Conservation (phyloP, 2,888 invertebrate species). For the Dynastes maya region DNA sequence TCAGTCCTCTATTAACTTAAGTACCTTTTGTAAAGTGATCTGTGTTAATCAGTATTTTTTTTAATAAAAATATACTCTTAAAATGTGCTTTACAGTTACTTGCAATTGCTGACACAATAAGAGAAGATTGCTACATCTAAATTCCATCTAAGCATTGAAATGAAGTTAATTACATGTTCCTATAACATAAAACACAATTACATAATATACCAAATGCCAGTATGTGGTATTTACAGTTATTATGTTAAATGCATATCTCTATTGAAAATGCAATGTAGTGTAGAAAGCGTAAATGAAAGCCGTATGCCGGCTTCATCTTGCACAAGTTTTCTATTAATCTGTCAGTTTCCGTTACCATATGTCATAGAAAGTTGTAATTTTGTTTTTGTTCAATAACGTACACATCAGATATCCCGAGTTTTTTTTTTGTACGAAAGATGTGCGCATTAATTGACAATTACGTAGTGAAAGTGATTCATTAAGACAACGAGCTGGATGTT, state of each 20-base stretch:
- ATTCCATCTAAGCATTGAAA: background rate
- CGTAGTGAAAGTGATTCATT: slow-evolving; percentile 39
- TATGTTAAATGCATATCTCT: slow-evolving; percentile 8
- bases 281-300: slow-evolving; percentile 53
- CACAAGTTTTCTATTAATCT: slow-evolving; percentile 42
- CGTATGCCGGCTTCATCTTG: slow-evolving; percentile 41
- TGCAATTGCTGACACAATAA: background rate
- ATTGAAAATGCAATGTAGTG: slow-evolving; percentile 34
- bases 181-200: background rate
- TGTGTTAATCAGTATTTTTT: slow-evolving; percentile 49
- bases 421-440: slow-evolving; percentile 21
- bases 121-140: background rate
- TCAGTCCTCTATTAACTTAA: slow-evolving; percentile 20
- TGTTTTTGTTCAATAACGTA: slow-evolving; percentile 20
- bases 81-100: slow-evolving; percentile 4
- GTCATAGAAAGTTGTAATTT: slow-evolving; percentile 49
- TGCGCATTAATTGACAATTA: slow-evolving; percentile 28
- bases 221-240: slow-evolving; percentile 2
- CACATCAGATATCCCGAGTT: background rate
- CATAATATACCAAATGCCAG: slow-evolving; percentile 4
- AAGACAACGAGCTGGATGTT: slow-evolving; percentile 14
- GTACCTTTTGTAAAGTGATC: slow-evolving; percentile 45
- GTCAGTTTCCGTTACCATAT: slow-evolving; percentile 42
- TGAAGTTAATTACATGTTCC: background rate
- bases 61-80: slow-evolving; percentile 39